These are phyloP conservation scores for Trogon melanurus DNA, from an alignment of 2,113 vertebrate species.

Conservation along the genomic window DNA sequence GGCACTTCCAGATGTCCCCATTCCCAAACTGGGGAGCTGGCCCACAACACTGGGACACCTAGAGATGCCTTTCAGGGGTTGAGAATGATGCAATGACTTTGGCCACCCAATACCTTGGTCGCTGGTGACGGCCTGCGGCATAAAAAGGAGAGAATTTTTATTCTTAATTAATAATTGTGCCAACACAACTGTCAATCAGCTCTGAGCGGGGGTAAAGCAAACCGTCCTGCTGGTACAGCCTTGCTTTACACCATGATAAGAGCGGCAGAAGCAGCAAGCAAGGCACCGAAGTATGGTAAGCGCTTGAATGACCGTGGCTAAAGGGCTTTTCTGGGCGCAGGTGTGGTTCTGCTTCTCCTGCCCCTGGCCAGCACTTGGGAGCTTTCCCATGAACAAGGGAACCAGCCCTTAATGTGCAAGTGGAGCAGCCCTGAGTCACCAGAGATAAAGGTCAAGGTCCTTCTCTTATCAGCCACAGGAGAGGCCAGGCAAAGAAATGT, in stretches of 20 bases:
- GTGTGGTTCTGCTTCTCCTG: neutral
- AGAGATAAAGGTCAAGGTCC: constrained; percentile 33
- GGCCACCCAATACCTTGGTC: neutral
- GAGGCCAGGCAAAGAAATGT: neutral
- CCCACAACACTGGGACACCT: fast-evolving
- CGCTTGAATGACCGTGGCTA: fast-evolving
- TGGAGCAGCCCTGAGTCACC: constrained; percentile 48
- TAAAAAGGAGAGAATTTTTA: neutral
- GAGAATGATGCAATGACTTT: neutral
- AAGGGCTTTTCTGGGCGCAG: neutral
- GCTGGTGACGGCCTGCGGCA: neutral
- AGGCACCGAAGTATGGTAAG: fast-evolving
- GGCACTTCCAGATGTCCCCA: fast-evolving
- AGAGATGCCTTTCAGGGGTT: neutral
- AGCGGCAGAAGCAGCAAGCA: neutral
- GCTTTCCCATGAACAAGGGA: neutral
- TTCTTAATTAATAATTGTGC: neutral
- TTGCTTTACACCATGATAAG: neutral
- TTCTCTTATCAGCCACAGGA: constrained; percentile 28
- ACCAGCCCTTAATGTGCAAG: neutral
- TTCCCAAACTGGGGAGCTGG: neutral
- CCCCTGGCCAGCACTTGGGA: neutral
- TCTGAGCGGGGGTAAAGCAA: neutral
- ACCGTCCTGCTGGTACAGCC: neutral
- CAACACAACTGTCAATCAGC: fast-evolving